Evolutionary conservation across 2,113 vertebrate species (phyloP).

Genomic region (Microtus ochrogaster): DNA sequence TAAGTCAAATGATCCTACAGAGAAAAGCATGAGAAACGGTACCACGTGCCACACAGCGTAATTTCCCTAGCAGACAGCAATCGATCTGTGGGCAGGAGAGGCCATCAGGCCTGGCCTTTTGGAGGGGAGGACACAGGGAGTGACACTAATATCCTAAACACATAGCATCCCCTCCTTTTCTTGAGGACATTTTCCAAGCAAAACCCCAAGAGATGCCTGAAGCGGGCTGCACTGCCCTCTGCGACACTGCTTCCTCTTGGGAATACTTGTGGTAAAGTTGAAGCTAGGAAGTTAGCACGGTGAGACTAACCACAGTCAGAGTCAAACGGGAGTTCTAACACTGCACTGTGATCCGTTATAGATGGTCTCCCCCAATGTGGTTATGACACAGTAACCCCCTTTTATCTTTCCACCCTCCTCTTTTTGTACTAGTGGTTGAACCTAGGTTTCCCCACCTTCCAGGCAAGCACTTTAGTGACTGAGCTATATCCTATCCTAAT

Average conservation of each 20-base stretch:
- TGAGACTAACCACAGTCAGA: not conserved
- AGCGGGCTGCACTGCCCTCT: not conserved
- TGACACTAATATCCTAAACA: not conserved
- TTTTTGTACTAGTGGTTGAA: not conserved
- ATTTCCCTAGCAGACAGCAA: not conserved
- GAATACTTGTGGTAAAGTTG: not conserved
- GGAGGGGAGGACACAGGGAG: not conserved
- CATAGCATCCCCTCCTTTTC: not conserved
- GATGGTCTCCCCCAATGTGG: not conserved
- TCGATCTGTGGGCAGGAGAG: not conserved
- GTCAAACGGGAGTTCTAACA: not conserved
- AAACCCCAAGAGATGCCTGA: not conserved
- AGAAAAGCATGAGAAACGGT: not conserved
- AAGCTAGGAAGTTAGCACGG: not conserved
- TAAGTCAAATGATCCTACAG: not conserved
- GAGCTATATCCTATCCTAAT: not conserved
- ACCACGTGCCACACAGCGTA: not conserved
- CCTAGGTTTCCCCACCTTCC: not conserved
- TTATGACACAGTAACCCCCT: not conserved
- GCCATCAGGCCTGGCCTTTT: not conserved
- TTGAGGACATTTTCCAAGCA: not conserved
- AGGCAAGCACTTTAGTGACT: not conserved
- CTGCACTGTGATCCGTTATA: not conserved
- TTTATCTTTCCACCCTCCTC: not conserved
- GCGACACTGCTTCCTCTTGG: not conserved